Conservation (phyloP, 2,113 vertebrate genomes). For the Sinocyclocheilus rhinocerous region DNA sequence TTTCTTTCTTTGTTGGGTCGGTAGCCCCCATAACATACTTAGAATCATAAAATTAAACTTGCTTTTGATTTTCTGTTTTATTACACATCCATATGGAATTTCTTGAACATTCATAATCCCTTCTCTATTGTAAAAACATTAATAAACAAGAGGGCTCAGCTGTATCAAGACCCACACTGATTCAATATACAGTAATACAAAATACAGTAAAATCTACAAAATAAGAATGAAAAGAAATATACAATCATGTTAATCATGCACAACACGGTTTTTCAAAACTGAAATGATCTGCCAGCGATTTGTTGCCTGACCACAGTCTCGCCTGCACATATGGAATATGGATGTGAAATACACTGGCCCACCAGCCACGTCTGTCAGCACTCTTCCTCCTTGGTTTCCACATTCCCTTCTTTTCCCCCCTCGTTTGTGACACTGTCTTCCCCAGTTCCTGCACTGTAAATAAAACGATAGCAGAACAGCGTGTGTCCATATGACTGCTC, state of each 20-base stretch:
- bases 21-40: constrained; percentile 45
- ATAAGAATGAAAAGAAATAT: neutral
- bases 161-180: neutral
- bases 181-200: neutral
- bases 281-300: constrained; percentile 12
- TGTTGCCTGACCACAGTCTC: constrained; percentile 23
- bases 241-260: constrained; percentile 16
- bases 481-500: constrained; percentile 71
- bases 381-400: constrained; percentile 71
- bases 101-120: constrained; percentile 45
- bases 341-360: neutral
- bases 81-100: constrained; percentile 42
- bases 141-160: neutral
- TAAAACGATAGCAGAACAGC: constrained; percentile 65
- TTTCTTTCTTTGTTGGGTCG: constrained; percentile 44
- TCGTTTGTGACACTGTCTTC: constrained; percentile 70
- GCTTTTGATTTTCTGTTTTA: constrained; percentile 52
- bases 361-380: constrained; percentile 60
- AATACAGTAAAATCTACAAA: neutral
- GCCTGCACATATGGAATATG: neutral
- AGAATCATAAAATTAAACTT: constrained; percentile 47
- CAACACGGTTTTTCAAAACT: constrained; percentile 7
- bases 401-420: constrained; percentile 72
- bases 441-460: constrained; percentile 73
- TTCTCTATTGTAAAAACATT: constrained; percentile 42